Base-by-base conservation (phyloP, 2,888 invertebrate genomes). In the Leptinotarsa juncta region DNA sequence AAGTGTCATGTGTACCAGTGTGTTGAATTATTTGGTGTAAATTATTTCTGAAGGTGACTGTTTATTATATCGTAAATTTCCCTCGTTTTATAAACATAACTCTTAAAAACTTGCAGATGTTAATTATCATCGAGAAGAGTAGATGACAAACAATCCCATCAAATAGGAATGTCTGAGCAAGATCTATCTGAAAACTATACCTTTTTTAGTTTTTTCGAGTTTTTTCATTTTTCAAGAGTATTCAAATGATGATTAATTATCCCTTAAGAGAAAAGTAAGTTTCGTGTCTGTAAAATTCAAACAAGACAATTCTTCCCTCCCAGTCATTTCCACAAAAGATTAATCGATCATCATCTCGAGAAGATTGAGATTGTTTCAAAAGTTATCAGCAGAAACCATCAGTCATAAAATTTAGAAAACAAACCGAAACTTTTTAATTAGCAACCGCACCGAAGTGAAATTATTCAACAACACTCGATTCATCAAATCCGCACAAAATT, bases 401-500 rank as follows among this genome's bases (percentile, higher is more conserved):
- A 62, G 62, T 62, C 62, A 62, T 62, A n/a, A 16, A 62, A n/a
- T 32, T 20, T 42, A 10, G 42, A 32, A 62, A 62, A 62, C 42
- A 32, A 62, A 4, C 62, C 62, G 32, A 62, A 62, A 62, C 62
- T 62, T 62, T 62, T 62, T 62, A 62, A 62, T 62, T 42, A 62
- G 32, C 42, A 32, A n/a, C 32, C 16, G n/a, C 62, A 57, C 57
- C 57, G 57, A 23, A 57, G 57, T 15, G 23, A 23, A 23, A 23
- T 57, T 57, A 23, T 23, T 57, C 57, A 42, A 57, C 57, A 57
- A 57, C 62, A 62, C 42, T 62, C 62, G 57, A 50, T 67, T 50
- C 51, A 50, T 48, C 67, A 67, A 20, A 68, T 68, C 32, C 42
- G 20, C 15, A 20, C 55, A 53, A 68, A 68, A 68, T 68, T 68